Percentiles rank a stretch among this genome's conserved stretches.
Conservation (phyloP, 2,797 vertebrate genomes). For the Gallirallus australis region DNA sequence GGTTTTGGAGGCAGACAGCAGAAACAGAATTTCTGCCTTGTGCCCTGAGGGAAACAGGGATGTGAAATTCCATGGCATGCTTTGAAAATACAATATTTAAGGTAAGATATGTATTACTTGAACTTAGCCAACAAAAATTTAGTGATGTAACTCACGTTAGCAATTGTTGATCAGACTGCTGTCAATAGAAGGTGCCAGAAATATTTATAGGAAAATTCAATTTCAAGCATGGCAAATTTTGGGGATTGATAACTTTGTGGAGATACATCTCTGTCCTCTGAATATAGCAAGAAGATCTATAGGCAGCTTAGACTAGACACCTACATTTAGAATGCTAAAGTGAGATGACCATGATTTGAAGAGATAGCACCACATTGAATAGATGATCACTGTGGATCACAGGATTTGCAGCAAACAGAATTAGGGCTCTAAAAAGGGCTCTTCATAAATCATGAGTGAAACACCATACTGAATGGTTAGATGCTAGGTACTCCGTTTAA, state of each 20-base stretch:
- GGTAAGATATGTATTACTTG: not conserved
- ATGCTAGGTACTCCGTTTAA: not conserved
- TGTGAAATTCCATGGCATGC: not conserved
- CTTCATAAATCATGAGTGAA: not conserved
- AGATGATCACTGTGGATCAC: not conserved
- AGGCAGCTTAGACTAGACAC: not conserved
- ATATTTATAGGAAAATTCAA: not conserved
- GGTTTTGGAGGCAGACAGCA: not conserved
- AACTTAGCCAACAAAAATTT: not conserved
- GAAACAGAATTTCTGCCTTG: not conserved
- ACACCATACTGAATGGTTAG: rapidly evolving
- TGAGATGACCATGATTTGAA: not conserved
- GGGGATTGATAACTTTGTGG: not conserved
- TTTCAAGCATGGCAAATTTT: not conserved
- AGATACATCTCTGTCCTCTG: not conserved
- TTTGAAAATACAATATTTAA: not conserved
- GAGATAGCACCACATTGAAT: not conserved
- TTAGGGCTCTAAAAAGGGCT: not conserved
- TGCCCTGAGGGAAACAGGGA: not conserved
- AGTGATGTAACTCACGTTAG: not conserved
- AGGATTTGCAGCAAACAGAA: not conserved
- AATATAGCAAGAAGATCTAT: not conserved
- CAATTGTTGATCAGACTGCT: not conserved
- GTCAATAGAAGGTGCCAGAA: not conserved
- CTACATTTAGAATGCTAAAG: not conserved